These are phyloP conservation scores for Mormyrus hasselquistii DNA, from an alignment of 2,797 vertebrate species.

Conservation along the genomic window DNA sequence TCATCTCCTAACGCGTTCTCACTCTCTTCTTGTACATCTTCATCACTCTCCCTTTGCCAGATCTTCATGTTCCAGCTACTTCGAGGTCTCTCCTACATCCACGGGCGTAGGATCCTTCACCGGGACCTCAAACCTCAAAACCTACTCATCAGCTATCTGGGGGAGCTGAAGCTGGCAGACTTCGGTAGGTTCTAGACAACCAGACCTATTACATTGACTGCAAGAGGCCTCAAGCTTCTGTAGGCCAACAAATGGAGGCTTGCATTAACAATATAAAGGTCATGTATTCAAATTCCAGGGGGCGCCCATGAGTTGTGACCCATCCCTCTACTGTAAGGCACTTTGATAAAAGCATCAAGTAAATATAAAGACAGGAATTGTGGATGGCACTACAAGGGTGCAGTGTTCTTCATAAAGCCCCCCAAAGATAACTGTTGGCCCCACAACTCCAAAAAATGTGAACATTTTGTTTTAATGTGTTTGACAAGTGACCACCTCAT, in stretches of 20 bases:
- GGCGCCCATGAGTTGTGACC: background rate
- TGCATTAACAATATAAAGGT: background rate
- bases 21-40: background rate
- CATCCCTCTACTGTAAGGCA: background rate
- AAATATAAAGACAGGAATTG: background rate
- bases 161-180: conserved; percentile 87
- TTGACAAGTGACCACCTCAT: background rate
- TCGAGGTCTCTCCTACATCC: conserved; percentile 76
- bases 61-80: conserved; percentile 78
- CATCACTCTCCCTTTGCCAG: background rate
- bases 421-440: background rate
- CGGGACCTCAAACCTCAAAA: conserved; percentile 89
- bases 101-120: conserved; percentile 79
- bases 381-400: background rate
- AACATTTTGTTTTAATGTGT: background rate
- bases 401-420: background rate
- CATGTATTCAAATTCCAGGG: background rate
- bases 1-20: background rate
- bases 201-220: background rate
- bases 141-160: conserved; percentile 85
- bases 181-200: conserved; percentile 65
- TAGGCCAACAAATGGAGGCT: too few relatives aligned
- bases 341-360: background rate
- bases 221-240: background rate
- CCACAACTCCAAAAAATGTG: background rate